phyloP scores from a whole-genome alignment of 2,113 vertebrate genomes.

The Syrmaticus mikado region DNA sequence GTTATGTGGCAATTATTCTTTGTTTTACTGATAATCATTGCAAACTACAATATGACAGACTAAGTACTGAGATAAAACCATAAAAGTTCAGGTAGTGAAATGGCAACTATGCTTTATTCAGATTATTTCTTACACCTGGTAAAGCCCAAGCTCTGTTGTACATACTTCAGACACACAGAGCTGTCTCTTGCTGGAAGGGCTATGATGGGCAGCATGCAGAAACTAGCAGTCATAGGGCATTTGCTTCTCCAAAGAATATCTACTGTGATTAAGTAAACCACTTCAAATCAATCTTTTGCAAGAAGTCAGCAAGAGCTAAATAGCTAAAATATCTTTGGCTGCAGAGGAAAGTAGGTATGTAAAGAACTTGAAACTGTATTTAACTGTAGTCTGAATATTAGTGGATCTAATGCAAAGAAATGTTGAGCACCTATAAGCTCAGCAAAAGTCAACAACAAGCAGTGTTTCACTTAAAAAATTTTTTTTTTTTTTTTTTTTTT shows the following conservation, averaged over 20 bases:
- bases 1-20: background rate
- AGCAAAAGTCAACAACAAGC: background rate
- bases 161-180: background rate
- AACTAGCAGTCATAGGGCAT: background rate
- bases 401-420: background rate
- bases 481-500: too few species aligned
- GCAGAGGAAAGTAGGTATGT: background rate
- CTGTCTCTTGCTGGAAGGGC: background rate
- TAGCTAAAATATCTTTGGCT: background rate
- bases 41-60: background rate
- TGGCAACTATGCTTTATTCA: background rate
- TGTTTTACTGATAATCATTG: background rate
- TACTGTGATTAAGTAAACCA: background rate
- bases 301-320: background rate
- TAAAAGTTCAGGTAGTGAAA: background rate
- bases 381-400: background rate
- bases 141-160: background rate
- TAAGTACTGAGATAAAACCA: background rate
- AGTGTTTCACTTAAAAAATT: background rate
- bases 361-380: background rate
- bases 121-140: background rate
- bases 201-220: rapidly evolving
- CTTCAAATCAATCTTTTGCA: background rate
- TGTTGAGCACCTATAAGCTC: background rate
- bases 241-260: background rate